Percentiles rank a stretch among this genome's conserved stretches.
These are phyloP conservation scores for Phrynosoma platyrhinos DNA, from an alignment of 2,113 vertebrate species.

Conservation along the genomic window DNA sequence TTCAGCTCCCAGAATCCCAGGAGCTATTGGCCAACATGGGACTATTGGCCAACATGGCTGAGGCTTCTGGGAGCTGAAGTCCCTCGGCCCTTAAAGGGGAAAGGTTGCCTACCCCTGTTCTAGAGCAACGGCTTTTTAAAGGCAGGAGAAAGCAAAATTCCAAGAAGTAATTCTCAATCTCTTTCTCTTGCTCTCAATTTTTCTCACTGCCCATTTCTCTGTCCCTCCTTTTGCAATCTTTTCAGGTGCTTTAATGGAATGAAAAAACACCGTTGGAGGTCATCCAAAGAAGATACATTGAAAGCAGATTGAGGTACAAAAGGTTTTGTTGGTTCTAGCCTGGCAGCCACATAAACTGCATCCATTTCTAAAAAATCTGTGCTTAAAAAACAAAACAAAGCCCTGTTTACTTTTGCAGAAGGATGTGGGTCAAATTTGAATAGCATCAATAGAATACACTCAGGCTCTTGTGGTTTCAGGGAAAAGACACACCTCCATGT, in stretches of 20 bases:
- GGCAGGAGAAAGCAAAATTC: not conserved
- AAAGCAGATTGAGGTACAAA: not conserved
- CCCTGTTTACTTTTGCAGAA: not conserved
- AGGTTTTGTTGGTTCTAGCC: not conserved
- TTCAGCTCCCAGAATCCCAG: no score
- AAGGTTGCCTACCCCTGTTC: no score
- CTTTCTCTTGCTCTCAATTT: no score
- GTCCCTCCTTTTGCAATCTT: not conserved
- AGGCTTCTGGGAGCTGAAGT: no score
- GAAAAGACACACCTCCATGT: not conserved
- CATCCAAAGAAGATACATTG: slow-evolving; percentile 3
- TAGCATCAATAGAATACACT: not conserved
- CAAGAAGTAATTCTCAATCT: not conserved
- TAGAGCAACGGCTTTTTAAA: not conserved
- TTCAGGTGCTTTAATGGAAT: slow-evolving; percentile 3
- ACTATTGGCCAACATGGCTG: no score
- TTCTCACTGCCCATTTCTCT: no score
- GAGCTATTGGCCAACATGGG: no score
- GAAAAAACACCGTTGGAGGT: not conserved
- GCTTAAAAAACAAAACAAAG: not conserved
- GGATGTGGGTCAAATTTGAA: not conserved
- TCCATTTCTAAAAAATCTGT: not conserved
- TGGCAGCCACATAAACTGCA: not conserved
- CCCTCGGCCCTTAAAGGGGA: no score
- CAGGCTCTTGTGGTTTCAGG: not conserved